Base-by-base conservation (phyloP, 2,113 vertebrate genomes). In the Herpetotheres cachinnans region DNA sequence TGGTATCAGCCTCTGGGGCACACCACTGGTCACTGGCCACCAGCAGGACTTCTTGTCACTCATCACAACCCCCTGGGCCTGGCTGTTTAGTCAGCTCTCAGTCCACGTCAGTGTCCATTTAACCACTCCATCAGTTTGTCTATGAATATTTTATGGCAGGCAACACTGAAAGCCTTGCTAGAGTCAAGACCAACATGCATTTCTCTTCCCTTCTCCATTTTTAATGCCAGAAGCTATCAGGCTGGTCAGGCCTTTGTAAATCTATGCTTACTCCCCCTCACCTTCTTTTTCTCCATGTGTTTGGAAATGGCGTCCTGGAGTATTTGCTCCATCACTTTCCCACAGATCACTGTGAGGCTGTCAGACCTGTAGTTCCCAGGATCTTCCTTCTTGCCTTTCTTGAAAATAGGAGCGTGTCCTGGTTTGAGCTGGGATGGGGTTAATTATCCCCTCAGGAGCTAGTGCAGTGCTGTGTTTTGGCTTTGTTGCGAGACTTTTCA, bases 1-100 rank as follows among this genome's bases (percentile, higher is more conserved):
- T 18, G 2, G 2, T 34, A 15, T 13, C 1, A 2, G n/a, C 9
- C 26, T 9, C 8, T 25, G 24, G 17, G 4, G 9, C 40, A 7
- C 61, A 63, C 10, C 15, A 44, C 29, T 55, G 46, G 16, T 40
- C 40, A 40, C 17, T 61, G 65, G 11, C 36, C 27, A 55, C 20
- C 29, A 86, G 55, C 32, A 34, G 32, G 10, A 36, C 13, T 42
- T 82, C n/a, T 16, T 50, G 24, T 13, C 17, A 40, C 30, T 82
- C 13, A 3, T 49, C 50, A 40, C 13, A 44, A 13, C 6, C 3
- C 11, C 30, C 36, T 36, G 27, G 46, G 19, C 19, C 12, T 2
- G 2, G 22, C 21, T 30, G 16, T 65, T 80, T 27, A 25, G 38
- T 30, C 21, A 32, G 7, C 4, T 59, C 13, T 61, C 32, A 36